Evolutionary conservation across 2,888 invertebrate species (phyloP), one percentile per base, ranked within the genome.

Genomic region (Entomobrya proxima): DNA sequence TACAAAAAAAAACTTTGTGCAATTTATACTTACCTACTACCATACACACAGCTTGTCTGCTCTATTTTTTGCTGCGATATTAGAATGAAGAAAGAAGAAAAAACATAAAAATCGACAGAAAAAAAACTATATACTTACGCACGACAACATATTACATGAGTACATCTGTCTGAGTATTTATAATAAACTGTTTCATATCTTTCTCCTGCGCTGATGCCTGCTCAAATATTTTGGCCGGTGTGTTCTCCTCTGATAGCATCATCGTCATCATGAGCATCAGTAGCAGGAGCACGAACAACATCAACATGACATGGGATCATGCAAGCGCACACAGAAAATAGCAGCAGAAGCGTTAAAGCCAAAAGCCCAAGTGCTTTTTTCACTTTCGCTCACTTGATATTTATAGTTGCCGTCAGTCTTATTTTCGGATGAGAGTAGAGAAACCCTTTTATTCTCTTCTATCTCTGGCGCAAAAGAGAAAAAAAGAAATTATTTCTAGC

Each of bases 361-460:
- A 55, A 77, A 44, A 77, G 40, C 35, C 44, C 44, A 47, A 77
- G 58, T 77, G 58, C 27, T 40, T 52, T 78, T 78, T 78, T 64
- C 78, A 78, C 78, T 78, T 78, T 78, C 47, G 78, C 78, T 78
- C 78, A 67, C 78, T 78, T 78, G 78, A 78, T 78, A 78, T 78
- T 78, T 78, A 78, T 61, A 64, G 78, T 64, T 64, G 61, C 78
- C 64, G 78, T 64, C 78, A 78, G 78, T 78, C 78, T 78, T 78
- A 78, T 78, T 78, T 77, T 78, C 64, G 61, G 78, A 76, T 76
- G 76, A 76, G 18, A 37, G 37, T 55, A 40, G 24, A 76, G 9
- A 74, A 18, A 30, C 15, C 7, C 67, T 27, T 3, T 7, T 18
- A 6, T 37, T 67, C 18, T 67, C 2, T 18, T 37, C 37, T 47